Percentiles rank a stretch among this genome's conserved stretches.
Evolutionary conservation across 2,888 invertebrate genomes (phyloP).

Genomic region (Dynastes tityus): DNA sequence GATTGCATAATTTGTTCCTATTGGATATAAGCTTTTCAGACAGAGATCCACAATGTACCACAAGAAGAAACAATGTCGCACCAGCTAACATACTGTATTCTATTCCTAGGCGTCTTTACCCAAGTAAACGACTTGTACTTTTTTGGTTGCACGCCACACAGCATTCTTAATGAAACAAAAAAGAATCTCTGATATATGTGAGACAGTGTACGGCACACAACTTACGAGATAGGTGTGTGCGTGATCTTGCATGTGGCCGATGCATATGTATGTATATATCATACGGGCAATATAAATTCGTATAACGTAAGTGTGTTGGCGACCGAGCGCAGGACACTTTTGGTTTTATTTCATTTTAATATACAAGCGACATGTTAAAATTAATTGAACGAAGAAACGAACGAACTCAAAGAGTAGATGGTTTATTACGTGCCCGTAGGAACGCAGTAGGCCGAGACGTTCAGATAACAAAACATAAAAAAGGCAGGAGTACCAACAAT

Average conservation of each 20-base stretch:
- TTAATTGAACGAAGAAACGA: slow-evolving; percentile 38
- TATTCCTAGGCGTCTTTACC: too few relatives aligned
- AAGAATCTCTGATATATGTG: slow-evolving; percentile 34
- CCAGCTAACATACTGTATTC: too few relatives aligned
- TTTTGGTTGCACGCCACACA: background rate
- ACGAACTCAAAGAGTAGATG: slow-evolving; percentile 16
- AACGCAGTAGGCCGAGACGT: slow-evolving; percentile 33
- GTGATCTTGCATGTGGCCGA: slow-evolving; percentile 34
- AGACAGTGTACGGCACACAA: slow-evolving; percentile 20
- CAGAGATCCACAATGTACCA: too few relatives aligned
- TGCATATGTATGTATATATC: slow-evolving; percentile 22
- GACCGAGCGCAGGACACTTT: slow-evolving; percentile 35
- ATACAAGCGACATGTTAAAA: slow-evolving; percentile 47
- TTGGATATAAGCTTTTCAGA: too few relatives aligned
- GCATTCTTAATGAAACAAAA: background rate
- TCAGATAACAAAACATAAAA: slow-evolving; percentile 14
- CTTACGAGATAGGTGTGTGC: slow-evolving; percentile 39
- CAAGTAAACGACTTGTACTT: too few relatives aligned
- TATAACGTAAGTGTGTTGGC: slow-evolving; percentile 36
- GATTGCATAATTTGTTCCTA: too few relatives aligned
- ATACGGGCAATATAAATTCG: slow-evolving; percentile 36
- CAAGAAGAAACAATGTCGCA: too few relatives aligned
- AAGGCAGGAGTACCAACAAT: slow-evolving; percentile 1
- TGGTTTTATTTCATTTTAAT: slow-evolving; percentile 42
- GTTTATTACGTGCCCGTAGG: slow-evolving; percentile 42